Percentiles rank a stretch among this genome's conserved stretches.
These are phyloP conservation scores for Aromia moschata DNA, from an alignment of 2,888 invertebrate genomes.

Conservation along the genomic window DNA sequence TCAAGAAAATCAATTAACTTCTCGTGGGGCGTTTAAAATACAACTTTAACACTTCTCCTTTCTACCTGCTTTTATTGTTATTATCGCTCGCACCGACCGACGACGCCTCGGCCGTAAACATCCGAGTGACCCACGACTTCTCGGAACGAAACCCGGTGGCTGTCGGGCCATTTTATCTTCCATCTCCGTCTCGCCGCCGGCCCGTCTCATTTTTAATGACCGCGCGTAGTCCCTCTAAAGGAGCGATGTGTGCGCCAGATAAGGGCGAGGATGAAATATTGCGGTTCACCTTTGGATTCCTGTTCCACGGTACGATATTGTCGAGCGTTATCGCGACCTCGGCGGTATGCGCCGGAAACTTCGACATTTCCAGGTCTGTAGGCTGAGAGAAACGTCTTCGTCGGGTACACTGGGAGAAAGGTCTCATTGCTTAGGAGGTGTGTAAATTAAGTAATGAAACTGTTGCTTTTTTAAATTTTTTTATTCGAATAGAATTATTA, in stretches of 20 bases:
- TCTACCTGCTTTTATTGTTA: slow-evolving; percentile 43
- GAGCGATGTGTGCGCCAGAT: slow-evolving; percentile 29
- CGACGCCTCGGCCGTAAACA: slow-evolving; percentile 26
- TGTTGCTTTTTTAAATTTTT: too few relatives aligned
- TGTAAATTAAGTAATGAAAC: too few relatives aligned
- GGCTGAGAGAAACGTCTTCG: too few relatives aligned
- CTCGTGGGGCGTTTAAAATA: slow-evolving; percentile 42
- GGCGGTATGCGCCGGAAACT: slow-evolving; percentile 2
- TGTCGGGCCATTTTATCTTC: slow-evolving; percentile 28
- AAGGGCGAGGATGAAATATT: slow-evolving; percentile 25
- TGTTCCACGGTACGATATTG: slow-evolving; percentile 26
- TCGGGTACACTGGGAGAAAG: too few relatives aligned
- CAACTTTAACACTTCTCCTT: slow-evolving; percentile 43
- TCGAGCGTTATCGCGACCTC: slow-evolving; percentile 18
- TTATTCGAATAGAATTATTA: too few relatives aligned
- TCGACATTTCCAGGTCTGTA: slow-evolving; percentile 6
- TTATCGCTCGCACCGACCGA: slow-evolving; percentile 27
- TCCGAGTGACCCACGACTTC: slow-evolving; percentile 35
- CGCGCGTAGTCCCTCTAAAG: slow-evolving; percentile 26
- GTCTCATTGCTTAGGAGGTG: too few relatives aligned
- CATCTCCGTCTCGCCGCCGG: too few relatives aligned
- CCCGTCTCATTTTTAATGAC: slow-evolving; percentile 32
- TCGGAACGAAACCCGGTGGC: slow-evolving; percentile 40
- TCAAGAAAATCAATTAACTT: slow-evolving; percentile 45
- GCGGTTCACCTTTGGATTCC: slow-evolving; percentile 21